Conservation (phyloP, 2,113 vertebrate genomes). For the Cromileptes altivelis region DNA sequence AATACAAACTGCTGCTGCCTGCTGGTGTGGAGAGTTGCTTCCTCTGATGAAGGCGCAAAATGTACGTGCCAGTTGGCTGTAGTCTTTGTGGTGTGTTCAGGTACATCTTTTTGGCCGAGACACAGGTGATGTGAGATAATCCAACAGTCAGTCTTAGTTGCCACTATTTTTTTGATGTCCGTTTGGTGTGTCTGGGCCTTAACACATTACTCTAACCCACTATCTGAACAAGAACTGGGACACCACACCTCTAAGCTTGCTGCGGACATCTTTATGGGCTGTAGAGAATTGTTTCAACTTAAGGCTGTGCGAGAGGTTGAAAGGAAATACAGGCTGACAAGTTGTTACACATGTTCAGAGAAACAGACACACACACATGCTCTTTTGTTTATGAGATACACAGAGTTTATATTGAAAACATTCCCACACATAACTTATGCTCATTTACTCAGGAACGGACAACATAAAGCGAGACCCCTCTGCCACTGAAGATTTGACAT, state of each 20-base stretch:
- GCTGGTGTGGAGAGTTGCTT: too few relatives aligned
- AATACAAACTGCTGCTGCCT: too few relatives aligned
- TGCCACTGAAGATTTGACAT: slow-evolving; percentile 2
- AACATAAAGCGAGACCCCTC: background rate
- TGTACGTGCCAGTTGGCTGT: too few relatives aligned
- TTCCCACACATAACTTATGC: slow-evolving; percentile 56
- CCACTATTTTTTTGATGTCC: too few relatives aligned
- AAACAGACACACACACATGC: slow-evolving; percentile 24
- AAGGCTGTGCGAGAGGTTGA: background rate
- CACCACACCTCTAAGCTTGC: background rate
- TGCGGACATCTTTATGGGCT: slow-evolving; percentile 32
- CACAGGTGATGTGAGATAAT: too few relatives aligned
- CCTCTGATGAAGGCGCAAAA: too few relatives aligned
- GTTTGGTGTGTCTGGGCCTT: too few relatives aligned
- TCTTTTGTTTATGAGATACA: slow-evolving; percentile 45
- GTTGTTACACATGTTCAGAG: slow-evolving; percentile 13
- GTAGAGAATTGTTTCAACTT: slow-evolving; percentile 17
- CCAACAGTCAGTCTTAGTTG: too few relatives aligned
- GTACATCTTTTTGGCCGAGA: too few relatives aligned
- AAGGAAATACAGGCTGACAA: background rate
- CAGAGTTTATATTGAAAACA: slow-evolving; percentile 62
- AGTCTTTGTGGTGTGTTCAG: too few relatives aligned
- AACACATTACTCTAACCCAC: too few relatives aligned
- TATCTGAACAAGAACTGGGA: too few relatives aligned
- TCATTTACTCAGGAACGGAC: slow-evolving; percentile 25